phyloP scores from a whole-genome alignment of 37 sponge, comb jelly and placozoan species.

The Hormiphora californensis region DNA sequence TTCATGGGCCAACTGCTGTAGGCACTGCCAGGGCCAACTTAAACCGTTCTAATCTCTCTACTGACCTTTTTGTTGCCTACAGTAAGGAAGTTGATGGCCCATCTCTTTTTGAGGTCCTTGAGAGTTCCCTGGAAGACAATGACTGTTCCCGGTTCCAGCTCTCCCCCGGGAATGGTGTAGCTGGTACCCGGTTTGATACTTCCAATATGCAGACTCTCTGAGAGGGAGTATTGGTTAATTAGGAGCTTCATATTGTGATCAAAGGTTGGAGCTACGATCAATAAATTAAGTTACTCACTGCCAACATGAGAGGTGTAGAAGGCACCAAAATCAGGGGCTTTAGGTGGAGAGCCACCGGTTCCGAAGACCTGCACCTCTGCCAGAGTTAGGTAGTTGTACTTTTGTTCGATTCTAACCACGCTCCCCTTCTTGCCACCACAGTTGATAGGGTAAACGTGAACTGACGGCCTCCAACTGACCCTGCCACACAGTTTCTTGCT shows the following conservation, averaged over 20 bases:
- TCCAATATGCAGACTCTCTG: neutral
- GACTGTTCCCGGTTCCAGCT: neutral
- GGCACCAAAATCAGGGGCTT: neutral
- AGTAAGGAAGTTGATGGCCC: neutral
- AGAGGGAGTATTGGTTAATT: no score
- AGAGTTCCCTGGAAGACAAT: neutral
- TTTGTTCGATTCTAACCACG: neutral
- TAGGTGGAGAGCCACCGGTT: neutral
- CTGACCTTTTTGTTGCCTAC: no score
- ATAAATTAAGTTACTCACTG: neutral
- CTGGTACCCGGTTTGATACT: neutral
- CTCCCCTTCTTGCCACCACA: slow-evolving; percentile 7
- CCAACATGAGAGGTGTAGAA: neutral
- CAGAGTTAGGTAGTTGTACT: slow-evolving; percentile 2
- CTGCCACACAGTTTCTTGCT: neutral
- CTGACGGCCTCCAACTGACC: neutral
- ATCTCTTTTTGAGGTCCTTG: neutral
- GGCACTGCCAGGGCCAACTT: no score
- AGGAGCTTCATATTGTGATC: no score
- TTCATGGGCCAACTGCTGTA: no score
- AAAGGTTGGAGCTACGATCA: no score
- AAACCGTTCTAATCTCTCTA: no score
- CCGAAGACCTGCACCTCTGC: slow-evolving; percentile 7
- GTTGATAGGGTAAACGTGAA: neutral
- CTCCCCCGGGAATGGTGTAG: neutral